Base-by-base conservation (phyloP, 2,113 vertebrate genomes). In the Gymnorhina tibicen region DNA sequence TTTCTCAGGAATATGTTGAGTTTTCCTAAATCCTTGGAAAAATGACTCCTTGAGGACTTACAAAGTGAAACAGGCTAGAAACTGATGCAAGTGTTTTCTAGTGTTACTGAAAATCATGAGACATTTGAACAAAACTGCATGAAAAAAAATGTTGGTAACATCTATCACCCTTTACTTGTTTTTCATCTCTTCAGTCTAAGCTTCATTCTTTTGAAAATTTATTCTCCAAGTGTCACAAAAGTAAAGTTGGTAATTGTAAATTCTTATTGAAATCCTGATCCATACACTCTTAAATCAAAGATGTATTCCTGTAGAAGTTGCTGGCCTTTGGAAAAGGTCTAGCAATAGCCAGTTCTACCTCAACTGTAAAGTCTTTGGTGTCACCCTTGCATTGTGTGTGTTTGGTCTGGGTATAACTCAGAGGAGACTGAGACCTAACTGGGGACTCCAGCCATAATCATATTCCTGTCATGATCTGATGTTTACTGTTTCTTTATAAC, bases 221-320 rank as follows among this genome's bases (percentile, higher is more conserved):
- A 7, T 79, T 82, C 23, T 70, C 6, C 18, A 42, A 0, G 0
- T 37, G 6, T 10, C 23, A 53, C 7, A 69, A 62, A 75, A 68
- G 3, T 55, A 82, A 85, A 55, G 9, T 13, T 23, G 20, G 3
- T 16, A 74, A 50, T 58, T 50, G 8, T 47, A 64, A 85, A 85
- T 87, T 78, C 21, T 39, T 35, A 37, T 8, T 68, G 56, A 89
- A 93, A 60, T 55, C 27, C 7, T 60, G 10, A 68, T 79, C 30
- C 47, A 64, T 56, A 41, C 2, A 3, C 11, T 78, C 42, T 68
- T 37, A n/a, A 68, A 66, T 35, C 30, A 52, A 67, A 68, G 24
- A 60, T 41, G 80, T 89, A 7, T 49, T 94, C 17, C 21, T 59
- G 18, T 32, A 58, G 30, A 92, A 58, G 50, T 6, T 49, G 9